Conservation (phyloP, 2,888 invertebrate genomes). For the Heliconius sara region DNA sequence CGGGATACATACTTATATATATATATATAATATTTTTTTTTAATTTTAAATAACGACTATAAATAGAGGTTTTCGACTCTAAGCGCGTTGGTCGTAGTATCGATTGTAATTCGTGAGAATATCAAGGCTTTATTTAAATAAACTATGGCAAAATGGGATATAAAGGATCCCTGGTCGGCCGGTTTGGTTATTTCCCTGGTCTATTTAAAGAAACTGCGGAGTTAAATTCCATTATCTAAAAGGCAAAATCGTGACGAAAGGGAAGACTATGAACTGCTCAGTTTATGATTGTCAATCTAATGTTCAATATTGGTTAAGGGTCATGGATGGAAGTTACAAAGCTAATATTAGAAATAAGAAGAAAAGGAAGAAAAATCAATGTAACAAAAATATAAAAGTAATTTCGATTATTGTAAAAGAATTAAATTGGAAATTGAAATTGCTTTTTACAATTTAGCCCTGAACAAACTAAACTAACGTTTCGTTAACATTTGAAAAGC, state of each 20-base stretch:
- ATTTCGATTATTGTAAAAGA: not conserved
- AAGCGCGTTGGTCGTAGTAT: not conserved
- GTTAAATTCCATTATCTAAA: not conserved
- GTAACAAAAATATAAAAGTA: not conserved
- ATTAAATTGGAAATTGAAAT: conserved; percentile 17
- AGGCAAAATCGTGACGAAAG: not conserved
- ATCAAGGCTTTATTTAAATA: not conserved
- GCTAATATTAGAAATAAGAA: not conserved
- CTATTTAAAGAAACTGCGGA: not conserved
- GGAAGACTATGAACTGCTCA: not conserved
- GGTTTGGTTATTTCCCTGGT: not conserved
- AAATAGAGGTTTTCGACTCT: not conserved
- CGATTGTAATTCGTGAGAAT: not conserved
- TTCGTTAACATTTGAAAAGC: not conserved
- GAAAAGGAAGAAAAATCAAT: not conserved
- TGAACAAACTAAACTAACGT: conserved; percentile 19
- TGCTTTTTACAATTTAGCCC: not conserved
- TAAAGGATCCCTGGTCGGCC: not conserved
- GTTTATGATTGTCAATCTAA: too few species aligned
- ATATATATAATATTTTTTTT: too few species aligned
- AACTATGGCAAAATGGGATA: not conserved
- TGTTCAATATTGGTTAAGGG: too few species aligned
- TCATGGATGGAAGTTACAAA: too few species aligned
- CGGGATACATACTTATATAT: too few species aligned
- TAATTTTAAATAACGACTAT: not conserved